Conservation (phyloP, 2,888 invertebrate species). For the Peribatodes rhomboidaria region DNA sequence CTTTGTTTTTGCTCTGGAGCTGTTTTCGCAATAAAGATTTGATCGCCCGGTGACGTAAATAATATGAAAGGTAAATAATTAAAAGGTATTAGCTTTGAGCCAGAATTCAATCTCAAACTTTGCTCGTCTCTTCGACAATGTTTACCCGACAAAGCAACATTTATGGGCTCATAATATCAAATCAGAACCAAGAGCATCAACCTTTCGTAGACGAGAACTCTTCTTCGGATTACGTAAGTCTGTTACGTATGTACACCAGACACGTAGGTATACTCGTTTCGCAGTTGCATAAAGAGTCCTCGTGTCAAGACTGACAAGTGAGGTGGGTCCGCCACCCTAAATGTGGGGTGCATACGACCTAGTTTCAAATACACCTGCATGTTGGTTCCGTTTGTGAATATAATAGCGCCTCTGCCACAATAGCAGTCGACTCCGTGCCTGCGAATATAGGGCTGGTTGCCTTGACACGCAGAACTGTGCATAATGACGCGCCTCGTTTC, state of each 20-base stretch:
- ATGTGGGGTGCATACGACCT: slow-evolving; percentile 19
- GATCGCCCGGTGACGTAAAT: slow-evolving; percentile 42
- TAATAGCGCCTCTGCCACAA: slow-evolving; percentile 41
- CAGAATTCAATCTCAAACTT: not conserved
- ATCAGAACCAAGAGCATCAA: not conserved
- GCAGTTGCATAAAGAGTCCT: slow-evolving; percentile 22
- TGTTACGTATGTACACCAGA: not conserved
- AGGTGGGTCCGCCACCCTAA: slow-evolving; percentile 12
- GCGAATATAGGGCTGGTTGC: slow-evolving; percentile 5
- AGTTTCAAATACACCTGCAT: slow-evolving; percentile 15
- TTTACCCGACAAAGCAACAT: not conserved
- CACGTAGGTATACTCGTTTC: slow-evolving; percentile 2
- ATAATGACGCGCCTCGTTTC: slow-evolving; percentile 2
- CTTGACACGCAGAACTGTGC: slow-evolving; percentile 9
- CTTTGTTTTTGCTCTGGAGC: slow-evolving; percentile 18
- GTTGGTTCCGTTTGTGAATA: slow-evolving; percentile 27
- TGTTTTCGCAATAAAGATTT: slow-evolving; percentile 13
- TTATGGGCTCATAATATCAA: not conserved
- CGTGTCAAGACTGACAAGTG: slow-evolving; percentile 27
- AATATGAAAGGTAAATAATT: slow-evolving; percentile 5
- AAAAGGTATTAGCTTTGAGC: not conserved
- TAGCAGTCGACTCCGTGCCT: slow-evolving; percentile 8
- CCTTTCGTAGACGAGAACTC: not conserved
- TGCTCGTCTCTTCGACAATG: not conserved
- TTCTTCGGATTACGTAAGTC: slow-evolving; percentile 20